phyloP scores from a whole-genome alignment of 1,140 invertebrate genomes.

The Bombus confusus region DNA sequence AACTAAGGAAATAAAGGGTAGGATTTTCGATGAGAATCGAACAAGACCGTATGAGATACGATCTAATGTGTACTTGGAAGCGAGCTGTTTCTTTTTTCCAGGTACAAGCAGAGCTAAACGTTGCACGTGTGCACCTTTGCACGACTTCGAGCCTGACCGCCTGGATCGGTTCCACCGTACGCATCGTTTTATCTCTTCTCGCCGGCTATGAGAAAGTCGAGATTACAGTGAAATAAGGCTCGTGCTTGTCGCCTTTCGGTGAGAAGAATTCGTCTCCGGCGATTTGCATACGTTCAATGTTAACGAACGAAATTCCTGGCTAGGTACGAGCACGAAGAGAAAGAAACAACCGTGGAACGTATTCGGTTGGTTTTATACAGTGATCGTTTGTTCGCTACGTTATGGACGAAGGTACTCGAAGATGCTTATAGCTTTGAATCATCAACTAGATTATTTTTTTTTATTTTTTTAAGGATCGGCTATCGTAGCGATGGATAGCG shows the following conservation, averaged over 20 bases:
- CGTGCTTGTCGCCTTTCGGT: background rate
- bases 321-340: background rate
- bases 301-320: slow-evolving; percentile 37
- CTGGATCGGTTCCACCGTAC: background rate
- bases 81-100: slow-evolving; percentile 6
- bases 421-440: too few species aligned
- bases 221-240: slow-evolving; percentile 24
- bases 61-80: background rate
- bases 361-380: background rate
- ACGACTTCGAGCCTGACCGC: background rate
- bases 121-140: slow-evolving; percentile 19
- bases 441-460: background rate
- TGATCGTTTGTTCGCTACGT: slow-evolving; percentile 10
- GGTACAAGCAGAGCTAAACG: background rate
- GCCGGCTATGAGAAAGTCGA: slow-evolving; percentile 16
- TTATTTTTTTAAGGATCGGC: background rate
- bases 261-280: slow-evolving; percentile 29
- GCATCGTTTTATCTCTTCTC: slow-evolving; percentile 28
- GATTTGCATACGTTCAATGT: slow-evolving; percentile 41
- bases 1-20: background rate
- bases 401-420: background rate
- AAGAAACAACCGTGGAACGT: background rate
- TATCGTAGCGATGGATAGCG: background rate
- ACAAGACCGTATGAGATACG: background rate
- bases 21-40: slow-evolving; percentile 17